Evolutionary conservation across 2,113 vertebrate genomes (phyloP).

Genomic region (Psilopsiagon aurifrons): DNA sequence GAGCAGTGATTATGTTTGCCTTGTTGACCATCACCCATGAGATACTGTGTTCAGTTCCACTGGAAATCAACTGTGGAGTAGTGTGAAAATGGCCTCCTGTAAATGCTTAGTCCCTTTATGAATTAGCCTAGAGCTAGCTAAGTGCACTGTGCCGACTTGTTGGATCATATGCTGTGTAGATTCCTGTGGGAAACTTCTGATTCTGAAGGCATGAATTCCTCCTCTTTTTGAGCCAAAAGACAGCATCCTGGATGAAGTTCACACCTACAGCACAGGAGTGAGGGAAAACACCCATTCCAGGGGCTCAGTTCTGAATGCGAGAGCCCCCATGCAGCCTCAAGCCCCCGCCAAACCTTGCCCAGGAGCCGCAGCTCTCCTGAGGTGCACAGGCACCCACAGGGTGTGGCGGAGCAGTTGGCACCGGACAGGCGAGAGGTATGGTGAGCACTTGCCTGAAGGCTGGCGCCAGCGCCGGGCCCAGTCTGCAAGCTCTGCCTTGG

Average conservation of each 20-base stretch:
- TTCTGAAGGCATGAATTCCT: background rate
- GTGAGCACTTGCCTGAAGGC: background rate
- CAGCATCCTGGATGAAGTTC: background rate
- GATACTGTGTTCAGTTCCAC: background rate
- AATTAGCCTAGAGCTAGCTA: background rate
- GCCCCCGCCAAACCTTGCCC: background rate
- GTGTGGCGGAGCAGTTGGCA: too few species aligned
- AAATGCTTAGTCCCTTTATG: background rate
- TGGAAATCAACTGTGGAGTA: background rate
- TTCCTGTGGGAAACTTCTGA: background rate
- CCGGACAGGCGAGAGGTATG: too few species aligned
- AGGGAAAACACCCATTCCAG: background rate
- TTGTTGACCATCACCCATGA: background rate
- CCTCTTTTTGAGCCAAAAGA: background rate
- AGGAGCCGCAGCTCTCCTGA: background rate
- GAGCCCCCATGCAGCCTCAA: background rate
- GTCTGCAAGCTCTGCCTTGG: background rate
- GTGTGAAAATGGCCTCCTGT: background rate
- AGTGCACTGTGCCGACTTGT: background rate
- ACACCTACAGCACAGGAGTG: background rate
- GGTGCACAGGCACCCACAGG: background rate
- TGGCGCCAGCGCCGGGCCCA: too few species aligned
- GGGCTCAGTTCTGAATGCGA: background rate
- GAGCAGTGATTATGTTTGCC: background rate
- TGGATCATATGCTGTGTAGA: accelerated